Evolutionary conservation across 2,888 invertebrate species (phyloP), one percentile per base, ranked within the genome.

Genomic region (Lydus trimaculatus): DNA sequence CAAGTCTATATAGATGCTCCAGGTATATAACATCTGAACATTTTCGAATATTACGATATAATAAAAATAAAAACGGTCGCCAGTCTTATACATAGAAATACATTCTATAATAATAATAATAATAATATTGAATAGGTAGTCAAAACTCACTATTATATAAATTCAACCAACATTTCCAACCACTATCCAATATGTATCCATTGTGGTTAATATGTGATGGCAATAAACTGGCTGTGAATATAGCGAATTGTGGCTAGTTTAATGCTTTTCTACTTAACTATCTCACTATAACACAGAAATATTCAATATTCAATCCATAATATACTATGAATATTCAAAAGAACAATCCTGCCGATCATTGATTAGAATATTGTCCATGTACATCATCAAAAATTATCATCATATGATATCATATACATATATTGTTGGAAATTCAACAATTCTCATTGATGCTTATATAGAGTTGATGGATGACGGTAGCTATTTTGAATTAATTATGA

Each of bases 271-370:
- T 20, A 11, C 13, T 13, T 20, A 58, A 65, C 33, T 52, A 69
- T 69, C n/a, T n/a, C n/a, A n/a, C n/a, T 63, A 62, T 59, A 61
- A 62, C 65, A 69, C 65, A 56, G 61, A 65, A 65, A 59, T 64
- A 65, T 48, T 62, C 68, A 65, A 68, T 61, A 58, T 65, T 68
- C 68, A 65, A 65, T 68, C 65, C n/a, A 62, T 20, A 43, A 65
- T 11, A 65, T 11, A 36, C 23, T 61, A 68, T 68, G 68, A 68
- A 68, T 68, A 68, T 65, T 36, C 65, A 68, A 64, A 64, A 5
- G 43, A 63, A 59, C 25, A 64, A 67, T 67, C 43, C 20, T 48
- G 20, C 20, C 1, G 20, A 20, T 9, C 48, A 23, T 20, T 48
- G 20, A 48, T 43, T n/a, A 17, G 20, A 20, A 20, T n/a, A n/a